Base-by-base conservation (phyloP, 2,888 invertebrate species). In the Tenthredo notha region DNA sequence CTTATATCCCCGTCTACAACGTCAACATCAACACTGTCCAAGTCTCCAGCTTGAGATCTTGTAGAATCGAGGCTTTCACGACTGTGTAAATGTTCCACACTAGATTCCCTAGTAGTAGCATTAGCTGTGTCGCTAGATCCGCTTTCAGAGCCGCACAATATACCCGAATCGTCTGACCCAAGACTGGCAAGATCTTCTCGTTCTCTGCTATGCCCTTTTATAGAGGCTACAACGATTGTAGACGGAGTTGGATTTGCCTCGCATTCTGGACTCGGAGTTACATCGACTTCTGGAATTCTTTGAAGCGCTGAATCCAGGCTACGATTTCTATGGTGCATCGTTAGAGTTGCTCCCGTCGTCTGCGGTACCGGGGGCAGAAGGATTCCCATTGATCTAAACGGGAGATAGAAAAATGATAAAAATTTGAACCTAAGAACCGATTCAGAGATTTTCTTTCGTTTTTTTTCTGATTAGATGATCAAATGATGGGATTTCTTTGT, bases 301-400 rank as follows among this genome's bases (percentile, higher is more conserved):
- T 98, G 98, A 88, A 98, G 95, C 86, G 98, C 98, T 85, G 98
- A 98, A 93, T 98, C 98, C 93, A 98, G 94, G 92, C 98, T 98
- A 88, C 98, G 96, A 94, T 98, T 98, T 90, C 98, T 96, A 94
- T 98, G 98, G 88, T 94, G 94, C 72, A 92, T 90, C 85, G 94
- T 94, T 87, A 92, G 89, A 25, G 94, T 94, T 37, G 94, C 94
- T 84, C 94, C 94, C 61, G 94, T 94, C 84, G 94, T 94, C 91
- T 95, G 95, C 37, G 95, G 94, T 85, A 95, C 95, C 50, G 95
- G 95, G 50, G 96, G 95, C 87, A 96, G 92, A 77, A 95, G 93
- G 88, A 96, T 96, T 86, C 96, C 96, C 95, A 96, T 96, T 87
- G 96, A 96, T 93, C 96, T 96, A 92, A 6, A 70, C 33, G 29